phyloP scores from a whole-genome alignment of 2,888 invertebrate species.

The Folsomia candida region DNA sequence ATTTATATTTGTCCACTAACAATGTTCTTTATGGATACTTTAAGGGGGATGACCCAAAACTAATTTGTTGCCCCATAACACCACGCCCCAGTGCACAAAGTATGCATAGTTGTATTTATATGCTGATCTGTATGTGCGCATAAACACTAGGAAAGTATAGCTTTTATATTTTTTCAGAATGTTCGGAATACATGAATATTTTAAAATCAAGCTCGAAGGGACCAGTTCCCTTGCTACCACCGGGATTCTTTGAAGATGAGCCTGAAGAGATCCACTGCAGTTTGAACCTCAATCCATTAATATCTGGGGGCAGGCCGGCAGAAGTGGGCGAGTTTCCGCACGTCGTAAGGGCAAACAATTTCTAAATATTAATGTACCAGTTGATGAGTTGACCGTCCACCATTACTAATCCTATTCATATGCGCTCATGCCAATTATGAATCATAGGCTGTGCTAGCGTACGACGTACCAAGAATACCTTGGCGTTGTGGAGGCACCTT shows the following conservation, averaged over 20 bases:
- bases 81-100: slow-evolving; percentile 27
- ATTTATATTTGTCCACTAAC: background rate
- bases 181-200: slow-evolving; percentile 13
- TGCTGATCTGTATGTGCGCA: too few relatives aligned
- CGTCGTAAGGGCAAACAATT: slow-evolving; percentile 12
- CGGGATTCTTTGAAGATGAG: slow-evolving; percentile 22
- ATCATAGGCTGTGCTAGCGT: slow-evolving; percentile 21
- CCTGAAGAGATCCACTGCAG: slow-evolving; percentile 15
- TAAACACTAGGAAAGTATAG: too few relatives aligned
- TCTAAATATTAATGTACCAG: too few relatives aligned
- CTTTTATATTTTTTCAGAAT: too few relatives aligned
- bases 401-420: too few relatives aligned
- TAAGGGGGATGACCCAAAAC: background rate
- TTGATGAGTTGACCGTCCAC: background rate
- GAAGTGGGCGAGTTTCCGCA: slow-evolving; percentile 17
- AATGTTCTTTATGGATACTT: background rate
- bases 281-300: slow-evolving; percentile 16
- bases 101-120: background rate
- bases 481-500: slow-evolving; percentile 47
- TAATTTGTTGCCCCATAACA: slow-evolving; percentile 31
- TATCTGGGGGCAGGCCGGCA: slow-evolving; percentile 19
- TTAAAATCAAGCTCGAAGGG: slow-evolving; percentile 2
- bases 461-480: slow-evolving; percentile 11
- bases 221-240: slow-evolving; percentile 19
- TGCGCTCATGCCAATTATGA: background rate